Conservation (phyloP, 1,140 invertebrate genomes). For the Drosophila grimshawi region DNA sequence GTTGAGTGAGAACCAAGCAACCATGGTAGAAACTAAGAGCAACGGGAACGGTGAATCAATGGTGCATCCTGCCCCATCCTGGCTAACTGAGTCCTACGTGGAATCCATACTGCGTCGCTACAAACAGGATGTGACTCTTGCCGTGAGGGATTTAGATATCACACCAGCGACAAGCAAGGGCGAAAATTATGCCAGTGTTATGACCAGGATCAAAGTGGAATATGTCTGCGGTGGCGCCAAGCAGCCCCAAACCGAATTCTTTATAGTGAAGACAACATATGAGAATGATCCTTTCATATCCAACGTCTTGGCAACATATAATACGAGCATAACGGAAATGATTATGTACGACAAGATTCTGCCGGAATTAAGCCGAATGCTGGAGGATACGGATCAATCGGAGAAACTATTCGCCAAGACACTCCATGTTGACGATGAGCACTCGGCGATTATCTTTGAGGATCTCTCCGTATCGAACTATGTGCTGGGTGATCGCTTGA, state of each 20-base stretch:
- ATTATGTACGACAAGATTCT: conserved; percentile 77
- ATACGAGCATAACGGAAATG: conserved; percentile 73
- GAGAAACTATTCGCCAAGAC: conserved; percentile 78
- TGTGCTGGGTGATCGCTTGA: conserved; percentile 85
- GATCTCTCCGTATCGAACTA: conserved; percentile 85
- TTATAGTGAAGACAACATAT: conserved; percentile 77
- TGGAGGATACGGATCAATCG: conserved; percentile 48
- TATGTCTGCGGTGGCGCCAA: conserved; percentile 41
- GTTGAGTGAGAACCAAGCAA: conserved; percentile 22
- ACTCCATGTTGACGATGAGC: conserved; percentile 74
- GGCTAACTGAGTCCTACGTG: conserved; percentile 70
- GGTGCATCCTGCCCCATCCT: conserved; percentile 60
- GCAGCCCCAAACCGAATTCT: conserved; percentile 41
- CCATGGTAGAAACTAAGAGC: conserved; percentile 52
- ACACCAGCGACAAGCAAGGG: conserved; percentile 79
- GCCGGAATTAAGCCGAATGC: conserved; percentile 56
- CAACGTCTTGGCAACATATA: conserved; percentile 62
- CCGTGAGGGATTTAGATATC: conserved; percentile 52
- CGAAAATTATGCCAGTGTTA: conserved; percentile 82
- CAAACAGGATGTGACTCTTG: conserved; percentile 59
- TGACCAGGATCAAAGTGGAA: conserved; percentile 67
- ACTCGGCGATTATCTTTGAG: conserved; percentile 85
- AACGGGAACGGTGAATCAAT: background rate
- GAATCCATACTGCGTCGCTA: conserved; percentile 52
- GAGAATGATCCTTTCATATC: conserved; percentile 65